Percentiles rank a stretch among this genome's conserved stretches.
Conservation (phyloP, 1,140 invertebrate species). For the Bacillus rossius region DNA sequence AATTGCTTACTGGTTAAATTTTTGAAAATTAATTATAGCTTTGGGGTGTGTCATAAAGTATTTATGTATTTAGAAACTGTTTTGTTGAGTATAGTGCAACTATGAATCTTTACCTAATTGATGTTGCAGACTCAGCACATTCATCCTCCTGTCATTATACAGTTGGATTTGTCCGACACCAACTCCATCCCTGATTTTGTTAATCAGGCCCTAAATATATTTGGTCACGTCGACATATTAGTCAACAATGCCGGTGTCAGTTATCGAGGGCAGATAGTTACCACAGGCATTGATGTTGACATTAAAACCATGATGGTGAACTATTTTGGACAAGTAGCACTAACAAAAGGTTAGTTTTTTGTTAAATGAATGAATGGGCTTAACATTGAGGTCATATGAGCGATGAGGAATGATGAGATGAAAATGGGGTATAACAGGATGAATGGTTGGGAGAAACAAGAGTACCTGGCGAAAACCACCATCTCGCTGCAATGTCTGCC, state of each 20-base stretch:
- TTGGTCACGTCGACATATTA: constrained; percentile 79
- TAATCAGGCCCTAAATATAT: constrained; percentile 56
- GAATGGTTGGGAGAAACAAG: no score
- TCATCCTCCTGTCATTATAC: constrained; percentile 66
- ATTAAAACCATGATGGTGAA: constrained; percentile 88
- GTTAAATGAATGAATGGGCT: no score
- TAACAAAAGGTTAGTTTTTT: constrained; percentile 75
- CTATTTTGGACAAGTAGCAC: constrained; percentile 86
- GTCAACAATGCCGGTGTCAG: constrained; percentile 92
- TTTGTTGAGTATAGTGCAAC: no score
- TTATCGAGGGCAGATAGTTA: constrained; percentile 66
- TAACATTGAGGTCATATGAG: no score
- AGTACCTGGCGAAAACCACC: no score
- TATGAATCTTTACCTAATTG: no score
- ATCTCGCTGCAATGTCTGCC: no score
- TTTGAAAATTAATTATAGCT: no score
- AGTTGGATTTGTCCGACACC: constrained; percentile 72
- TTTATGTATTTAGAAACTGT: no score
- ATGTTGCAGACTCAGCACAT: constrained; percentile 51
- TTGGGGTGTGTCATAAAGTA: no score
- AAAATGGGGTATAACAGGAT: background rate
- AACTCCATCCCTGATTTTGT: constrained; percentile 56
- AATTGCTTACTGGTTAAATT: no score
- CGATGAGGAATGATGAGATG: no score
- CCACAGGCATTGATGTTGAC: constrained; percentile 81